These are phyloP conservation scores for Dicrurus megarhynchus DNA, from an alignment of 2,113 vertebrate genomes.

Conservation along the genomic window DNA sequence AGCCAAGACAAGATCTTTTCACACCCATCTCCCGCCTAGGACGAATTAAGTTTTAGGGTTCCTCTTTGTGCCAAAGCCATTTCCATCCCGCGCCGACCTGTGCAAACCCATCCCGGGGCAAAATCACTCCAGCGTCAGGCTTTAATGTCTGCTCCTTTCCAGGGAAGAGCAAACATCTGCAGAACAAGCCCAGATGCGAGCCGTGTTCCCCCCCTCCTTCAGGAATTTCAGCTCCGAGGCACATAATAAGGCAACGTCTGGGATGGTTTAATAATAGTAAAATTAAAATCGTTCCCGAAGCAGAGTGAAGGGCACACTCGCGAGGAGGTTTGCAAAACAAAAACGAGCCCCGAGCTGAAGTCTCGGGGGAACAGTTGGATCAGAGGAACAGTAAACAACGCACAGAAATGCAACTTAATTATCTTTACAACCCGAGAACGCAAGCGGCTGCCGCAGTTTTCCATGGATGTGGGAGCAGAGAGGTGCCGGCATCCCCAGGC, in stretches of 20 bases:
- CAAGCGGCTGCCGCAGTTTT: neutral
- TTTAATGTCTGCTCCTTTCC: slow-evolving; percentile 42
- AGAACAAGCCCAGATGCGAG: slow-evolving; percentile 52
- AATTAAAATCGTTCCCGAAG: slow-evolving; percentile 69
- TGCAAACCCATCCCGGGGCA: neutral
- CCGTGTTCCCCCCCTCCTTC: neutral
- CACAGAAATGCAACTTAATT: slow-evolving; percentile 74
- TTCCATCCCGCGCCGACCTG: neutral
- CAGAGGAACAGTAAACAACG: slow-evolving; percentile 72
- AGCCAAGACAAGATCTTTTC: neutral
- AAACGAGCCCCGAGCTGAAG: slow-evolving; percentile 27
- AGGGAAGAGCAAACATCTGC: slow-evolving; percentile 62
- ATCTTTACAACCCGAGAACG: slow-evolving; percentile 11
- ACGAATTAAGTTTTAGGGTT: neutral
- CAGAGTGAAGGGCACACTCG: slow-evolving; percentile 66
- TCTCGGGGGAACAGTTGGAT: slow-evolving; percentile 63
- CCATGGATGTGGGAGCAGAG: neutral
- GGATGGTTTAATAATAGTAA: slow-evolving; percentile 76
- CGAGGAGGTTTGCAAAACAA: slow-evolving; percentile 54
- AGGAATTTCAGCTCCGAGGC: slow-evolving; percentile 72
- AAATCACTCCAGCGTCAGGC: neutral
- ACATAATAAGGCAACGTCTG: slow-evolving; percentile 65
- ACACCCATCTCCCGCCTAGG: neutral
- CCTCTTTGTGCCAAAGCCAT: neutral
- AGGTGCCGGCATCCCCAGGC: rapidly evolving